Evolutionary conservation across 2,888 invertebrate species (phyloP).

Genomic region (Drosophila meridiana): DNA sequence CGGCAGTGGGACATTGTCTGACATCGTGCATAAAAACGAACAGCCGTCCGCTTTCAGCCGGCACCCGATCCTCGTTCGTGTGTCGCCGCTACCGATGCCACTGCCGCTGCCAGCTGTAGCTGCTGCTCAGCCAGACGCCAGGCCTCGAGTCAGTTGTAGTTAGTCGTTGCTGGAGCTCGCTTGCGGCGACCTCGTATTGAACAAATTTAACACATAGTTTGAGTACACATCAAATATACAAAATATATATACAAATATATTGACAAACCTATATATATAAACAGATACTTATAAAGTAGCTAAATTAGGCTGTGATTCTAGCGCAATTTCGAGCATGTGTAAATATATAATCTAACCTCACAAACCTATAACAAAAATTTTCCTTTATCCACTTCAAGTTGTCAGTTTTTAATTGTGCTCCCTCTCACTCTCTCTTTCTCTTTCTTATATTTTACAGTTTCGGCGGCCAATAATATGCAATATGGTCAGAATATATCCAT

Average conservation of each 20-base stretch:
- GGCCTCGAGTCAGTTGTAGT: constrained; percentile 70
- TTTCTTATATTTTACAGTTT: constrained; percentile 69
- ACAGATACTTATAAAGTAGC: constrained; percentile 15
- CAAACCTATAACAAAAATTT: not conserved
- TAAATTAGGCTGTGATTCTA: constrained; percentile 60
- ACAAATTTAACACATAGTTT: constrained; percentile 20
- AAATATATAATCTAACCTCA: constrained; percentile 39
- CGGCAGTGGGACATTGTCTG: constrained; percentile 56
- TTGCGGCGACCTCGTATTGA: constrained; percentile 42
- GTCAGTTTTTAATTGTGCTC: not conserved
- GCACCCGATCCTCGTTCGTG: constrained; percentile 71
- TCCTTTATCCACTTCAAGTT: not conserved
- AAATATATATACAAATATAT: constrained; percentile 22
- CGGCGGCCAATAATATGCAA: constrained; percentile 85
- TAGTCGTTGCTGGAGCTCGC: constrained; percentile 70
- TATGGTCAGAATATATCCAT: constrained; percentile 86
- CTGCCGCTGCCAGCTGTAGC: constrained; percentile 42
- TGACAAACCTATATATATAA: constrained; percentile 14
- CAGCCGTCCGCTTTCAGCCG: constrained; percentile 53
- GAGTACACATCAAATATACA: constrained; percentile 19
- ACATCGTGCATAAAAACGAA: constrained; percentile 45
- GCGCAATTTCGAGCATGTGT: constrained; percentile 62
- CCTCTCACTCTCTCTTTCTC: not conserved
- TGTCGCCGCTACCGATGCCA: constrained; percentile 27
- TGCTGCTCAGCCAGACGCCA: constrained; percentile 48